Evolutionary conservation across 2,113 vertebrate species (phyloP), one percentile per base, ranked within the genome.

Genomic region (Sprattus sprattus): DNA sequence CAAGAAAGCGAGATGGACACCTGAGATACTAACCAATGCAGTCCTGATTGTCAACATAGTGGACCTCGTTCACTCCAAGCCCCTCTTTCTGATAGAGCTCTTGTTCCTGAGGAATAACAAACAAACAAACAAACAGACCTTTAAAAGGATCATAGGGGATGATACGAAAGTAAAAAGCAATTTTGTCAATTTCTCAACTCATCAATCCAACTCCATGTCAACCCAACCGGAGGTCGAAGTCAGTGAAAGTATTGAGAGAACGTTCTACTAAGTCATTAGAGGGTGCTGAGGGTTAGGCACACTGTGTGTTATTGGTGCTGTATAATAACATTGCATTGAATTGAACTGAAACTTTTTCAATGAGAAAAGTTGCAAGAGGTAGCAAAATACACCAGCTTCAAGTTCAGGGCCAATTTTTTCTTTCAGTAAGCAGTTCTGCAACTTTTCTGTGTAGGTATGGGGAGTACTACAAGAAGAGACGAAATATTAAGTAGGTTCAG

Each of bases 1-100:
- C 15, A 57, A 54, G 8, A 11, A 0, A 54, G 13, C 13, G 32
- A 39, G 57, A 50, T 16, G 1, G 32, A 83, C 44, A 45, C n/a
- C 8, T 25, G 60, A 22, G 28, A n/a, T 2, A 89, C 94, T 28
- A 92, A 99, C 98, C 97, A 92, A 99, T 99, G 86, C 98, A 99
- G 92, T 99, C 98, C 92, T 99, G 98, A 90, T 99, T 99, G 94
- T 99, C 98, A 16, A 99, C 98, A 2, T 99, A 99, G 90, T 97
- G 97, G 0, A 99, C 98, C 95, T 99, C 98, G 92, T 99, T 99
- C 88, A 99, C 98, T 0, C 98, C 98, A 6, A 99, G 94, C 0
- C 97, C 98, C 93, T 99, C 98, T 88, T 89, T 97, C 84, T 99
- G 97, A 91, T 99, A 99, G 89, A 99, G 95, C 89, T 99, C 98